A percentile compares a stretch with the other conserved stretches of the same genome.
phyloP scores from a whole-genome alignment of 23 tunicate genomes.

The Botrylloides violaceus region DNA sequence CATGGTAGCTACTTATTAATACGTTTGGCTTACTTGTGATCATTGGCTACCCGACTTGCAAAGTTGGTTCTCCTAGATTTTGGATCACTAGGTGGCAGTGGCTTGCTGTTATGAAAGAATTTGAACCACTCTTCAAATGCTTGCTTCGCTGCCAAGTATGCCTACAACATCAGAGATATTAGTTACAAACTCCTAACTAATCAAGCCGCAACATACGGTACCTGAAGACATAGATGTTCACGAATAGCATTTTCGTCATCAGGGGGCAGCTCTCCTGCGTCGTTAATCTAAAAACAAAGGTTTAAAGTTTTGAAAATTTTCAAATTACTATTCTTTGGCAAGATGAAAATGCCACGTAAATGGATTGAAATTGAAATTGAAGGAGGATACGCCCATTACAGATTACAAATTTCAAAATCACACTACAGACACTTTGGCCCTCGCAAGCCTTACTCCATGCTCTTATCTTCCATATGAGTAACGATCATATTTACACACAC shows the following conservation, averaged over 20 bases:
- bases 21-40: slow-evolving; percentile 50
- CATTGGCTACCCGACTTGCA: slow-evolving; percentile 64
- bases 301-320: no score
- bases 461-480: no score
- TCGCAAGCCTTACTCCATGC: no score
- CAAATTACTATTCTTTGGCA: no score
- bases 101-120: slow-evolving; percentile 61
- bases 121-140: slow-evolving; percentile 81
- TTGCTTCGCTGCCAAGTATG: slow-evolving; percentile 54
- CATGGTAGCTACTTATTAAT: no score
- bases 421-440: no score
- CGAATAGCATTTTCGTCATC: slow-evolving; percentile 61
- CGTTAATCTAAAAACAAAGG: slow-evolving; percentile 27
- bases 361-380: no score
- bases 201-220: background rate
- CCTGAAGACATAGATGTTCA: slow-evolving; percentile 76
- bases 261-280: slow-evolving; percentile 40
- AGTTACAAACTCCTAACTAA: background rate
- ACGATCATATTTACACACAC: no score
- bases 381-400: no score
- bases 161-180: slow-evolving; percentile 18
- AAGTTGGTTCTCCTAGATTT: slow-evolving; percentile 32
- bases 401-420: no score
- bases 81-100: slow-evolving; percentile 9
- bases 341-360: no score